These are phyloP conservation scores for Linepithema humile DNA, from an alignment of 1,140 invertebrate genomes.

Conservation along the genomic window DNA sequence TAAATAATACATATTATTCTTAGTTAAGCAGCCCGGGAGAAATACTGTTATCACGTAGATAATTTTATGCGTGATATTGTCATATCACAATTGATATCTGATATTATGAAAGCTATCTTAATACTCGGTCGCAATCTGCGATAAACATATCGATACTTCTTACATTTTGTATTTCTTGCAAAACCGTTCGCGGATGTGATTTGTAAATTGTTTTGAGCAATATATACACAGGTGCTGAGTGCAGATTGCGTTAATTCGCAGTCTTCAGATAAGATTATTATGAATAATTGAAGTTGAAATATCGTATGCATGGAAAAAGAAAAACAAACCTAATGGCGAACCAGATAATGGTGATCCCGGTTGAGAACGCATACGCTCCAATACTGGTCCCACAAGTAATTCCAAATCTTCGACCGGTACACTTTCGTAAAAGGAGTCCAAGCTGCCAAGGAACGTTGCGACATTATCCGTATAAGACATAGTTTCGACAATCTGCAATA, in stretches of 20 bases:
- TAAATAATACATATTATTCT: background rate
- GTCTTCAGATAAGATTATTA: background rate
- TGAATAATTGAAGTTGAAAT: background rate
- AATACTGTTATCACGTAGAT: background rate
- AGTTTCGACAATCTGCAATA: conserved; percentile 90
- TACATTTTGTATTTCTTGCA: no score
- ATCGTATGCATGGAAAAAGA: background rate
- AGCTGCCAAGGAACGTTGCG: conserved; percentile 89
- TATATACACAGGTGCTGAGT: background rate
- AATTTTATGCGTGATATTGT: no score
- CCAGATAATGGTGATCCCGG: conserved; percentile 88
- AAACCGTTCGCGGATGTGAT: background rate
- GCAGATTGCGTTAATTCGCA: background rate
- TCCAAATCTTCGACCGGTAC: conserved; percentile 89
- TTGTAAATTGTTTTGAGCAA: background rate
- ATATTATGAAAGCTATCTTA: no score
- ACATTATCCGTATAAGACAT: conserved; percentile 94
- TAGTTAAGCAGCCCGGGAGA: background rate
- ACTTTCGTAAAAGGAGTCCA: conserved; percentile 84
- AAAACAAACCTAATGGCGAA: conserved; percentile 78
- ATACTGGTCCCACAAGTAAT: conserved; percentile 89
- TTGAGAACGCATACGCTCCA: conserved; percentile 88
- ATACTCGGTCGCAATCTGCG: no score
- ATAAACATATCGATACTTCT: no score
- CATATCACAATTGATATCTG: no score